Evolutionary conservation across 1,140 invertebrate genomes (phyloP).

Genomic region (Zaprionus camerounensis): DNA sequence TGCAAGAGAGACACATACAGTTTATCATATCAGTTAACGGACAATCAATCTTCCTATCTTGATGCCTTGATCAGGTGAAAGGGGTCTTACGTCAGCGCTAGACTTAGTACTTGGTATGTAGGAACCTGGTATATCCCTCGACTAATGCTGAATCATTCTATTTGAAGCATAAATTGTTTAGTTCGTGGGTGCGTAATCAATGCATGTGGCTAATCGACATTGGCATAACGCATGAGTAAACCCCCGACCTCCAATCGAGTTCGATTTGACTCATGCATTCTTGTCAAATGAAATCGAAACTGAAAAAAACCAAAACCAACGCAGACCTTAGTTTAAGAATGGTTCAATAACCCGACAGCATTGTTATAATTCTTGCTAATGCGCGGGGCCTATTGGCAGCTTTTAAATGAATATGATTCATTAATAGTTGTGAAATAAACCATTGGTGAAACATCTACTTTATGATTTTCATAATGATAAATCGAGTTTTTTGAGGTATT

Average conservation of each 20-base stretch:
- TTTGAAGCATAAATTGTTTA: constrained; percentile 18
- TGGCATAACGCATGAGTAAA: constrained; percentile 30
- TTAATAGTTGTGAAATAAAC: constrained; percentile 24
- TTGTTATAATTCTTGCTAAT: constrained; percentile 32
- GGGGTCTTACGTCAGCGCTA: constrained; percentile 35
- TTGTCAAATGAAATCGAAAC: constrained; percentile 4
- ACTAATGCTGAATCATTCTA: constrained; percentile 33
- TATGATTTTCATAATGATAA: not conserved
- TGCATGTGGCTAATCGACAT: constrained; percentile 12
- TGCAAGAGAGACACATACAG: constrained; percentile 2
- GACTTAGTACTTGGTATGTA: not conserved
- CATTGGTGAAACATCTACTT: not conserved
- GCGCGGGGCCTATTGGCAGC: not conserved
- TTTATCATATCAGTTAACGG: constrained; percentile 16
- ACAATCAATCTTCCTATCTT: constrained; percentile 43
- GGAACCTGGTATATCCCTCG: not conserved
- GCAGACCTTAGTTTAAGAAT: constrained; percentile 18
- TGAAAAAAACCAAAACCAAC: constrained; percentile 15
- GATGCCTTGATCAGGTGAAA: constrained; percentile 42
- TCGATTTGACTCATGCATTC: constrained; percentile 37
- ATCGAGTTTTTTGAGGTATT: not conserved
- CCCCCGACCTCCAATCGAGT: not conserved
- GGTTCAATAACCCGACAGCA: constrained; percentile 36
- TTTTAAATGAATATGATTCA: constrained; percentile 35
- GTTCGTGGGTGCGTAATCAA: constrained; percentile 4